Evolutionary conservation across 2,113 vertebrate genomes (phyloP), one percentile per base, ranked within the genome.

Genomic region (Cacatua alba): DNA sequence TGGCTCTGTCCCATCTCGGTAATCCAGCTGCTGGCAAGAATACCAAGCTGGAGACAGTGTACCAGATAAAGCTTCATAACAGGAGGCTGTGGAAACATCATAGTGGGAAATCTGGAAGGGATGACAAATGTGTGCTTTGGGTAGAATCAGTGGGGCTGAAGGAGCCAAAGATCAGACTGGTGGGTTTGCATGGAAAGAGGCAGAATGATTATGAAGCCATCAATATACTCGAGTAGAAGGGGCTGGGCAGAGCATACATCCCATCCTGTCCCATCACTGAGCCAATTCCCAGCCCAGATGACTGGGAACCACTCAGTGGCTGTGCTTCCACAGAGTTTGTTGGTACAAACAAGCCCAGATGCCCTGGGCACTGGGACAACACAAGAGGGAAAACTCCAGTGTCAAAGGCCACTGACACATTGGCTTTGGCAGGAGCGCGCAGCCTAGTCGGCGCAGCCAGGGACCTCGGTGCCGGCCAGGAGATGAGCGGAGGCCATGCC

Each of bases 321-420:
- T 28, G 31, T 20, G n/a, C 64, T 44, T 33, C 5, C 2, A 4
- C 59, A 62, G 14, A 60, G 41, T 3, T 0, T 49, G 48, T 21
- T 52, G 21, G 44, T 84, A 90, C 88, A 94, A 89, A 85, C 84
- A 91, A 85, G 35, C 82, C 31, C 81, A 33, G 46, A 6, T 21
- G 53, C 70, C 46, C 65, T 37, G 71, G 86, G 31, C 55, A 35
- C 2, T 1, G 4, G 39, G 82, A 70, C 90, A 79, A 4, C 2
- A 2, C 95, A 35, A 51, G 35, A 72, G 86, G 69, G 65, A 48
- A 3, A 18, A 7, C 1, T 6, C 0, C 11, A 33, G 23, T 80
- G 94, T 90, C 74, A 83, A 16, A 84, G 82, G 94, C 88, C 2
- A 0, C 86, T 86, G 95, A 21, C 65, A 75, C 49, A 23, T 81